Percentiles rank a stretch among this genome's conserved stretches.
Evolutionary conservation across 2,113 vertebrate species (phyloP).

Genomic region (Urocitellus parryii): DNA sequence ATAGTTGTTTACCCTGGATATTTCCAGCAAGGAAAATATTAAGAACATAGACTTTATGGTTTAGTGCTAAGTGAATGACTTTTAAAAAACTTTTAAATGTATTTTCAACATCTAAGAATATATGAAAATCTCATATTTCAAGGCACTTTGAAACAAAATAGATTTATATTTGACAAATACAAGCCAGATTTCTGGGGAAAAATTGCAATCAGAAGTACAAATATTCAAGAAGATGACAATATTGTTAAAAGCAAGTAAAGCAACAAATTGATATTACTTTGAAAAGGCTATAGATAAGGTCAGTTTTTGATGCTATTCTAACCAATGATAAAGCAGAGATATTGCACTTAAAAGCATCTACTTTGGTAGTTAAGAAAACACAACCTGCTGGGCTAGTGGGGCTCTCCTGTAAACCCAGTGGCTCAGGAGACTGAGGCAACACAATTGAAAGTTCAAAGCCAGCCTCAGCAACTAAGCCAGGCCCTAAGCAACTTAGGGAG

Average conservation of each 20-base stretch:
- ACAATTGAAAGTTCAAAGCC: too few species aligned
- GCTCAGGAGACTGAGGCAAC: too few species aligned
- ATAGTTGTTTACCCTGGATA: neutral
- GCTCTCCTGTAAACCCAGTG: too few species aligned
- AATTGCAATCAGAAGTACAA: conserved; percentile 30
- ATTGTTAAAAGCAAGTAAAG: neutral
- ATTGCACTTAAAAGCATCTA: neutral
- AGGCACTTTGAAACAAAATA: conserved; percentile 36
- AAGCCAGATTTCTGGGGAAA: conserved; percentile 16
- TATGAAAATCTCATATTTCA: neutral
- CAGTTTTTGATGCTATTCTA: neutral
- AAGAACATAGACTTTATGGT: neutral
- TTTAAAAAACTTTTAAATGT: neutral
- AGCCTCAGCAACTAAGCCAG: too few species aligned
- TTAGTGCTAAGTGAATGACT: conserved; percentile 27
- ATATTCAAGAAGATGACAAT: neutral
- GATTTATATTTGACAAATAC: conserved; percentile 36
- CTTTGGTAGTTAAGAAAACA: neutral
- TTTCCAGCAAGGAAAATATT: neutral
- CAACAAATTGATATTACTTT: conserved; percentile 10
- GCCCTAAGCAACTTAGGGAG: too few species aligned
- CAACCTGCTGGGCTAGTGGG: too few species aligned
- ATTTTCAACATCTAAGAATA: conserved; percentile 42
- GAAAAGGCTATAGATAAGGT: neutral
- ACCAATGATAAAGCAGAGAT: neutral